Base-by-base conservation (phyloP, 2,888 invertebrate species). In the Choristoneura rosaceana region DNA sequence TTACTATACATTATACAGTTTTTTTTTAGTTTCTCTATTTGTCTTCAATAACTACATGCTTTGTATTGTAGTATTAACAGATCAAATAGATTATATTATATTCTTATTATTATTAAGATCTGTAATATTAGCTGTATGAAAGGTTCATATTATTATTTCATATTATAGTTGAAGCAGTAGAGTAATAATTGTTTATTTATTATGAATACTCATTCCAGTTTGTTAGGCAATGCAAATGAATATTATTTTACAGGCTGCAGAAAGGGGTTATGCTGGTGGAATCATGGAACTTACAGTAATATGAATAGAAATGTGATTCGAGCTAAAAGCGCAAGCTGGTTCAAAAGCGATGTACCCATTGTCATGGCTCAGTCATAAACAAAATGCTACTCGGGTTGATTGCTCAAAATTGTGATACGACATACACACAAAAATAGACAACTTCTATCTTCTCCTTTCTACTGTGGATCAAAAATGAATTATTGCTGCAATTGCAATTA, bases 191-290 rank as follows among this genome's bases (percentile, higher is more conserved):
- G 67, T 70, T 68, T 67, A 69, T 76, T 61, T 69, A 61, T 70
- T 55, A 60, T 69, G 33, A 62, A 69, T 74, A 74, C 52, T 77
- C 75, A 74, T 77, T 77, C 74, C 74, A 71, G 70, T 63, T 60
- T 55, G 1, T 61, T 69, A 58, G 41, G 14, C 9, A 52, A 47
- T 61, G 15, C 38, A 38, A 45, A 50, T 17, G n/a, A 60, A 60
- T 10, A 17, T 25, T 65, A 59, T 50, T 58, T 43, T 4, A 59
- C 25, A 12, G 52, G 33, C 50, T 60, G 25, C 58, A 66, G 25
- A 25, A 50, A 41, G 17, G 3, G 38, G 55, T 17, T 25, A 25
- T 25, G 25, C 25, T 25, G 25, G 25, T 25, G 25, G 25, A 25
- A 38, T 38, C 38, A 38, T 5, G 7, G 38, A 38, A 38, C 38